These are phyloP conservation scores for Peromyscus nudipes DNA, from an alignment of 2,797 vertebrate genomes.

Conservation along the genomic window DNA sequence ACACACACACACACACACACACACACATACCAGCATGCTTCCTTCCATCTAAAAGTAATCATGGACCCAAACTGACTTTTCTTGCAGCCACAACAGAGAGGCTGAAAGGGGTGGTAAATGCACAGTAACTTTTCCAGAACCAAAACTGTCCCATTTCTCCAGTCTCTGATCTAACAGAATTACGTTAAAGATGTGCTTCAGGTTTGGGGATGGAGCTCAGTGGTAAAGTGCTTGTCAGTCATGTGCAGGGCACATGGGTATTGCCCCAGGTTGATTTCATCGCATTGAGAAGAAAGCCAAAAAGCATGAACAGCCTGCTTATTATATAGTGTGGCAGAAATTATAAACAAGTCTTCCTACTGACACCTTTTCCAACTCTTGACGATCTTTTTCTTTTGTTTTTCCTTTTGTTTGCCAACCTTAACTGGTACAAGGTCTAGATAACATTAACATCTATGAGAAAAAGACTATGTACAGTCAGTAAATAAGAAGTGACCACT, in stretches of 20 bases:
- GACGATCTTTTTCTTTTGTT: background rate
- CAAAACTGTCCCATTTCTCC: background rate
- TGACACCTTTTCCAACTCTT: conserved; percentile 24
- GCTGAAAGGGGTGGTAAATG: background rate
- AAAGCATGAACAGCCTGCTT: background rate
- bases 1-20: background rate
- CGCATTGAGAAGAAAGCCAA: background rate
- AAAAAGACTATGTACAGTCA: background rate
- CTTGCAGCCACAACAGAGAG: background rate
- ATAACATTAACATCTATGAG: background rate
- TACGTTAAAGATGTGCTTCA: background rate
- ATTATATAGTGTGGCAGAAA: background rate
- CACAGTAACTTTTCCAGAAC: background rate
- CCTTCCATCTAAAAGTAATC: background rate
- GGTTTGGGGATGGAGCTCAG: background rate
- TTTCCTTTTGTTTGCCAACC: background rate
- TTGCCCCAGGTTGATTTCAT: background rate
- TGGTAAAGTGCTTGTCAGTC: background rate
- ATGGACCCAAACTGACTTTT: background rate
- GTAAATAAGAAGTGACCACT: background rate
- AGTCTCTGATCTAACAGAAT: background rate
- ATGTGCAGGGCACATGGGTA: background rate
- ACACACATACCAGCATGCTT: background rate
- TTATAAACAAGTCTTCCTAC: background rate
- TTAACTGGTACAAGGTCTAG: background rate